Percentiles rank a stretch among this genome's conserved stretches.
Evolutionary conservation across 2,113 vertebrate species (phyloP).

Genomic region (Propithecus coquereli): DNA sequence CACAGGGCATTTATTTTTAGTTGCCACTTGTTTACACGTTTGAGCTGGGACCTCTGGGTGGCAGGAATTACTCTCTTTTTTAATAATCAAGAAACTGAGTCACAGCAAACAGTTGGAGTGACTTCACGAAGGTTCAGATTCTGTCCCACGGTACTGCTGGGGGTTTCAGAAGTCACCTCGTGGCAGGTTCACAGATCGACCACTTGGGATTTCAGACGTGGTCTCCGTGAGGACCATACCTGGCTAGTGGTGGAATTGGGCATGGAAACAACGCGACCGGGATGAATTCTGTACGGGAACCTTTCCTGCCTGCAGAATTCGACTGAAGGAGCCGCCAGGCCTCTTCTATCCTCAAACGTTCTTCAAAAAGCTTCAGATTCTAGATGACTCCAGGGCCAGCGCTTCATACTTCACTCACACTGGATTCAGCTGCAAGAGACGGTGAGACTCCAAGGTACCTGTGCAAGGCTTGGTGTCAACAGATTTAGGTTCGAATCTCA

Average conservation of each 20-base stretch:
- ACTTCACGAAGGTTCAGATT: neutral
- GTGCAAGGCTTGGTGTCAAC: neutral
- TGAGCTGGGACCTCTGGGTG: neutral
- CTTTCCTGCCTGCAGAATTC: neutral
- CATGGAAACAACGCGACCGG: neutral
- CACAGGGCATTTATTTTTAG: neutral
- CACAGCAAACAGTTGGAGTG: neutral
- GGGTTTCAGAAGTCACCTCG: neutral
- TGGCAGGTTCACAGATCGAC: neutral
- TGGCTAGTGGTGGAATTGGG: fast-evolving
- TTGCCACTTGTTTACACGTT: neutral
- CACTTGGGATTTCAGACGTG: neutral
- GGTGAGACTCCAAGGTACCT: neutral
- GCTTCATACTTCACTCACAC: neutral
- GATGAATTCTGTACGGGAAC: neutral
- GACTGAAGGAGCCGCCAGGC: neutral
- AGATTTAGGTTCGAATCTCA: neutral
- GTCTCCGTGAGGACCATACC: neutral
- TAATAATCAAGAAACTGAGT: neutral
- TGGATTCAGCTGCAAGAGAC: neutral
- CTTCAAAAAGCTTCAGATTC: neutral
- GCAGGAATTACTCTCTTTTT: neutral
- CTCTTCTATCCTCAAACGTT: neutral
- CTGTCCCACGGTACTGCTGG: neutral
- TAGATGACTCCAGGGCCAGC: neutral